These are phyloP conservation scores for Scolanthus callimorphus DNA, from an alignment of 92 coral and sea anemone species.

Conservation along the genomic window DNA sequence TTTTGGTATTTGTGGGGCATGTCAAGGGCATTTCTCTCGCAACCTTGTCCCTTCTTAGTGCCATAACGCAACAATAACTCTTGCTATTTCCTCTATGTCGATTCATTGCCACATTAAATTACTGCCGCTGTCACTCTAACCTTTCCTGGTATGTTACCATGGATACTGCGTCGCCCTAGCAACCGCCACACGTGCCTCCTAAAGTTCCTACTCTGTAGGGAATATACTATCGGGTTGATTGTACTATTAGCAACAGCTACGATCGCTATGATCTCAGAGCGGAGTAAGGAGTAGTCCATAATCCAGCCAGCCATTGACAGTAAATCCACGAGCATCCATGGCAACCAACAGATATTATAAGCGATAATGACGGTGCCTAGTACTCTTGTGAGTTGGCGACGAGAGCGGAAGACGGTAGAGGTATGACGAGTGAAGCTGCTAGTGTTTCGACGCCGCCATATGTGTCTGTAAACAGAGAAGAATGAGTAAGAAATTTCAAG, in stretches of 20 bases:
- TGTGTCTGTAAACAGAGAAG: slow-evolving; percentile 19
- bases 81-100: too few species aligned
- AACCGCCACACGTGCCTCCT: slow-evolving; percentile 42
- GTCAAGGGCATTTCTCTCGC: too few species aligned
- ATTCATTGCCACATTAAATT: too few species aligned
- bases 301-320: slow-evolving; percentile 24
- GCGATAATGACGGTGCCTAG: slow-evolving; percentile 48
- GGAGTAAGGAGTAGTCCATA: slow-evolving; percentile 1
- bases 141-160: too few species aligned
- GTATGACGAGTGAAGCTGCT: slow-evolving; percentile 18
- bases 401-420: slow-evolving; percentile 38
- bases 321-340: slow-evolving; percentile 55
- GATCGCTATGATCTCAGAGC: slow-evolving; percentile 36
- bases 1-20: too few species aligned
- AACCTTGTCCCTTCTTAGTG: too few species aligned
- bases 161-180: too few species aligned
- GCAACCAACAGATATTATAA: slow-evolving; percentile 73
- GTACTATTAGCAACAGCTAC: slow-evolving; percentile 64
- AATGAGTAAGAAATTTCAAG: background rate
- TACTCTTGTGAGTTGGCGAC: slow-evolving; percentile 51
- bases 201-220: slow-evolving; percentile 67
- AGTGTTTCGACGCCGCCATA: slow-evolving; percentile 40
- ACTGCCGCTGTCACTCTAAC: too few species aligned
- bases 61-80: too few species aligned
- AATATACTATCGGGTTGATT: slow-evolving; percentile 57